Percentiles rank a stretch among this genome's conserved stretches.
Conservation (phyloP, 2,797 vertebrate species). For the Triplophysa yarkandensis region DNA sequence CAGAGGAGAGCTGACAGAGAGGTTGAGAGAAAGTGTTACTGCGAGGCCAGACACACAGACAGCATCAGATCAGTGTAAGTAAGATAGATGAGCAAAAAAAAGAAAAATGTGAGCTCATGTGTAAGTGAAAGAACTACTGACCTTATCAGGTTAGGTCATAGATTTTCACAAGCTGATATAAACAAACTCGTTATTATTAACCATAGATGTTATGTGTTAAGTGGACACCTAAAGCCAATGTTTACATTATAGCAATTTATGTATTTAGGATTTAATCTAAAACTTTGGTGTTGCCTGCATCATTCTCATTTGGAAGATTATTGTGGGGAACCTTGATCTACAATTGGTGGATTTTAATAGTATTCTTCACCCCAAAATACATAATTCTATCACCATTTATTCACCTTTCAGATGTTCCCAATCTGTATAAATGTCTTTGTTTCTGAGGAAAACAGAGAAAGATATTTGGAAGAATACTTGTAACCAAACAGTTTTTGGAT, state of each 20-base stretch:
- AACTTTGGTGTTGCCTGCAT: neutral
- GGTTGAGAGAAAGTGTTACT: slow-evolving; percentile 52
- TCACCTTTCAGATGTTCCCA: too few species aligned
- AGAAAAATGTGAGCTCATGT: slow-evolving; percentile 9
- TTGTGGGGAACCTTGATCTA: neutral
- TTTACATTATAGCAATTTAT: neutral
- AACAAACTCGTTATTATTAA: slow-evolving; percentile 9
- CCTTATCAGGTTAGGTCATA: slow-evolving; percentile 38
- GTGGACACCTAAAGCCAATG: neutral
- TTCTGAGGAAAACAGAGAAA: too few species aligned
- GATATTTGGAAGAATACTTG: too few species aligned
- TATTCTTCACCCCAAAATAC: too few species aligned
- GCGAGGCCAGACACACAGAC: slow-evolving; percentile 48
- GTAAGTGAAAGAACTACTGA: slow-evolving; percentile 30
- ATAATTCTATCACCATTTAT: too few species aligned
- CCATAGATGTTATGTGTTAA: neutral
- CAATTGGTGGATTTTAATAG: neutral
- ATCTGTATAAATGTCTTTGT: too few species aligned
- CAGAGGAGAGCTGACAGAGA: slow-evolving; percentile 53
- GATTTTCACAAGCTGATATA: slow-evolving; percentile 20
- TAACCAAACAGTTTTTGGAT: too few species aligned
- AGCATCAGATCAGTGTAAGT: slow-evolving; percentile 55
- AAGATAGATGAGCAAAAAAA: slow-evolving; percentile 56
- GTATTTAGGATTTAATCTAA: neutral
- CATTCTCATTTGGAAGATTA: neutral